A percentile compares a stretch with the other conserved stretches of the same genome.
phyloP scores from a whole-genome alignment of 2,797 vertebrate genomes.

The Amazonetta brasiliensis region DNA sequence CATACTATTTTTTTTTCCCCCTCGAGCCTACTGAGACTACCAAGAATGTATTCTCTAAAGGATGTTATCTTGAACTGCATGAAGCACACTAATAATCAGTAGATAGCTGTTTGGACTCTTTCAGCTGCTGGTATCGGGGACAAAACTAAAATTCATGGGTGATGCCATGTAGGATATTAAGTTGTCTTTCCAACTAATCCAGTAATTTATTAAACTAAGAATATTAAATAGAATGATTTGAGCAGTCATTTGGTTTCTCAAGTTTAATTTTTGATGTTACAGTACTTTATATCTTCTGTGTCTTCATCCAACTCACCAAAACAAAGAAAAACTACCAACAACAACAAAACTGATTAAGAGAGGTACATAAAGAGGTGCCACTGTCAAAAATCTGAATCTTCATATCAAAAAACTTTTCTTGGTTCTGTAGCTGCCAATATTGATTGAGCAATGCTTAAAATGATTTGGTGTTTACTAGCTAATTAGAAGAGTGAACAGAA shows the following conservation, averaged over 20 bases:
- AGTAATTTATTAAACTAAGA: not conserved
- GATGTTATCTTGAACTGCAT: rapidly evolving
- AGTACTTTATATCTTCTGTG: not conserved
- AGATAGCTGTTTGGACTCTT: not conserved
- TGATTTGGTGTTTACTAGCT: not conserved
- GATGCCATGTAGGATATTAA: not conserved
- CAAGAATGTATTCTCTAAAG: not conserved
- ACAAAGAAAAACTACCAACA: not conserved
- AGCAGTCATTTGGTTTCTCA: not conserved
- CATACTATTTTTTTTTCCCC: rapidly evolving
- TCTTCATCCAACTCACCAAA: not conserved
- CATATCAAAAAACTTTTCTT: not conserved
- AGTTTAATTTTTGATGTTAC: not conserved
- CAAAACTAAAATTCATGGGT: not conserved
- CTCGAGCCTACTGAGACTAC: not conserved
- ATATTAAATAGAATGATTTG: not conserved
- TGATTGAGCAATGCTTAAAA: not conserved
- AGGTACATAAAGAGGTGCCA: not conserved
- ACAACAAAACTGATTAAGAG: not conserved
- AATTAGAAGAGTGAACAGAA: not conserved
- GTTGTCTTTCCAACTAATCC: not conserved
- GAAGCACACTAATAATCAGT: not conserved
- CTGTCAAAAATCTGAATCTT: not conserved
- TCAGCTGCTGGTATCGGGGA: not conserved
- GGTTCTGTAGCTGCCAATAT: not conserved